Conservation (phyloP, 2,888 invertebrate species). For the Maniola hyperantus region DNA sequence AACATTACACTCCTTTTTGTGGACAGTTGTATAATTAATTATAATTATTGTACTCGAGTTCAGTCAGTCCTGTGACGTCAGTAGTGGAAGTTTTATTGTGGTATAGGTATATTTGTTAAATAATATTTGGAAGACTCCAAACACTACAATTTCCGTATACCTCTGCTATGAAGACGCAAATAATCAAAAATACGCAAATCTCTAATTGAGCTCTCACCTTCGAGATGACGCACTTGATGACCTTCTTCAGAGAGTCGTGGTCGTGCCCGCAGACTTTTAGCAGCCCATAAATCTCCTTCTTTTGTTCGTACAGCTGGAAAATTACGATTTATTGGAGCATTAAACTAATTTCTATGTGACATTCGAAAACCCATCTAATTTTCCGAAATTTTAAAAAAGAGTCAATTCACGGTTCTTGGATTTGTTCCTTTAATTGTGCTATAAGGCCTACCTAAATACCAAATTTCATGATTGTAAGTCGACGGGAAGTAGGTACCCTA, state of each 20-base stretch:
- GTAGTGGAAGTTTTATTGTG: too few relatives aligned
- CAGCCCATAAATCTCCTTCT: constrained; percentile 62
- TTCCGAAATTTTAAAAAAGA: too few relatives aligned
- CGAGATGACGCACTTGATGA: constrained; percentile 76
- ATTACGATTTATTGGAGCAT: constrained; percentile 28
- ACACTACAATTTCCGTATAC: not conserved
- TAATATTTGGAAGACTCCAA: too few relatives aligned
- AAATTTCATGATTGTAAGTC: too few relatives aligned
- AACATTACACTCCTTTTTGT: too few relatives aligned
- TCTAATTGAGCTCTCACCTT: constrained; percentile 54
- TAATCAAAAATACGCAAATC: constrained; percentile 1
- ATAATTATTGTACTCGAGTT: not conserved
- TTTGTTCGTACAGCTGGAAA: constrained; percentile 67
- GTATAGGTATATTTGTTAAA: too few relatives aligned
- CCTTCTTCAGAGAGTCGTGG: constrained; percentile 73
- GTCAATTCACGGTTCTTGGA: too few relatives aligned
- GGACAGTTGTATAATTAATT: too few relatives aligned
- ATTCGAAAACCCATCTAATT: not conserved
- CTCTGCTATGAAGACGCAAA: not conserved
- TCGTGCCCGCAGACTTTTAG: constrained; percentile 74
- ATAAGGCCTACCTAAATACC: too few relatives aligned
- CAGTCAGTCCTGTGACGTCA: not conserved
- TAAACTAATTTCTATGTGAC: not conserved
- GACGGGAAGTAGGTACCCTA: too few relatives aligned
- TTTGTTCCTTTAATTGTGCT: too few relatives aligned